phyloP scores from a whole-genome alignment of 2,113 vertebrate species.

The Garra rufa region DNA sequence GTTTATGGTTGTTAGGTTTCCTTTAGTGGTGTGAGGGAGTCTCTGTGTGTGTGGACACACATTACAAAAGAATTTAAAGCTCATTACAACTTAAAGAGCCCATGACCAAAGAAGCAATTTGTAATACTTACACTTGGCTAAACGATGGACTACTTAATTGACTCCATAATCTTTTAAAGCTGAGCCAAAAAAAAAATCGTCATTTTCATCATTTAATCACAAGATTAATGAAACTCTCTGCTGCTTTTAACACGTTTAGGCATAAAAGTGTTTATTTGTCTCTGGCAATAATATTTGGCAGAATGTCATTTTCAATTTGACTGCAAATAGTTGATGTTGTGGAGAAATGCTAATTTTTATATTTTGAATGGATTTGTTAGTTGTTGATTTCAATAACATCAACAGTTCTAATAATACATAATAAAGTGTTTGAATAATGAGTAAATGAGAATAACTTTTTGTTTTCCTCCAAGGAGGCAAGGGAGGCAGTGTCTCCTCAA shows the following conservation, averaged over 20 bases:
- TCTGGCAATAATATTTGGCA: background rate
- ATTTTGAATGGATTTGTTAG: background rate
- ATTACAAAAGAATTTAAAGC: slow-evolving; percentile 33
- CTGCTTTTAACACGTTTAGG: background rate
- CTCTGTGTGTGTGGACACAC: background rate
- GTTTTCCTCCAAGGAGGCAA: too few species aligned
- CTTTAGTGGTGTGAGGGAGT: background rate
- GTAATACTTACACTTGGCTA: slow-evolving; percentile 37
- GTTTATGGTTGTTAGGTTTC: background rate
- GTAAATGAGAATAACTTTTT: too few species aligned
- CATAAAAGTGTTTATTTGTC: background rate
- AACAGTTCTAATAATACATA: too few species aligned
- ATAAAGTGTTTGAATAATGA: background rate
- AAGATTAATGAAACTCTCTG: slow-evolving; percentile 8
- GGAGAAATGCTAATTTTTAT: background rate
- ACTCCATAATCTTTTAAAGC: slow-evolving; percentile 33
- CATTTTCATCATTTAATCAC: background rate
- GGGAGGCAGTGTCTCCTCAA: too few species aligned
- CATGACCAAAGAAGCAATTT: slow-evolving; percentile 51
- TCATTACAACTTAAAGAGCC: slow-evolving; percentile 35
- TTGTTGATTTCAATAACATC: background rate
- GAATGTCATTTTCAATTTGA: background rate
- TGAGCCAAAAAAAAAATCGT: slow-evolving; percentile 6
- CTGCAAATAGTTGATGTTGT: slow-evolving; percentile 6
- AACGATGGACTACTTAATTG: slow-evolving; percentile 22